These are phyloP conservation scores for Catocala nupta DNA, from an alignment of 2,888 invertebrate genomes.

Conservation along the genomic window DNA sequence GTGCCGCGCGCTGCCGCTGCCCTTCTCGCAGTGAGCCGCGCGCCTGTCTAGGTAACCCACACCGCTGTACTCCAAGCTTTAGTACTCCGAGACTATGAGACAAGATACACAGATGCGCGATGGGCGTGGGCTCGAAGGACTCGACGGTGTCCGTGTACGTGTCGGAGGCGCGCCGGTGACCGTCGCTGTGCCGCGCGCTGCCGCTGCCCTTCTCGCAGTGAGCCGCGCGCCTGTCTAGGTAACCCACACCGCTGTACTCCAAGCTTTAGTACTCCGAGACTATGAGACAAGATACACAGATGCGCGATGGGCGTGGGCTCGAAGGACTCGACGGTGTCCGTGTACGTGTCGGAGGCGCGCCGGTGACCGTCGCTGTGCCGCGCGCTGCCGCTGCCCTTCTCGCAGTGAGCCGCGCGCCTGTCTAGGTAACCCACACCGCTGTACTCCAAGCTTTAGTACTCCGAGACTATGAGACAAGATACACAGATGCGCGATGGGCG, in stretches of 20 bases:
- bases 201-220: conserved; percentile 58
- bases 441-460: too few species aligned
- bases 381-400: conserved; percentile 67
- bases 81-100: too few species aligned
- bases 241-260: conserved; percentile 2
- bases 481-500: conserved; percentile 90
- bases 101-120: conserved; percentile 38
- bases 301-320: conserved; percentile 96
- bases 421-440: conserved; percentile 7
- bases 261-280: too few species aligned
- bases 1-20: conserved; percentile 72
- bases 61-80: neutral
- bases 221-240: conserved; percentile 42
- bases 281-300: too few species aligned
- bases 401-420: conserved; percentile 45
- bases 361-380: conserved; percentile 89
- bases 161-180: conserved; percentile 91
- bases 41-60: conserved; percentile 13
- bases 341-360: conserved; percentile 91
- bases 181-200: conserved; percentile 80
- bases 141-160: conserved; percentile 94
- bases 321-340: conserved; percentile 94
- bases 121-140: conserved; percentile 96
- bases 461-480: too few species aligned
- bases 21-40: conserved; percentile 50